Conservation (phyloP, 1,140 invertebrate genomes). For the Lerema accius region DNA sequence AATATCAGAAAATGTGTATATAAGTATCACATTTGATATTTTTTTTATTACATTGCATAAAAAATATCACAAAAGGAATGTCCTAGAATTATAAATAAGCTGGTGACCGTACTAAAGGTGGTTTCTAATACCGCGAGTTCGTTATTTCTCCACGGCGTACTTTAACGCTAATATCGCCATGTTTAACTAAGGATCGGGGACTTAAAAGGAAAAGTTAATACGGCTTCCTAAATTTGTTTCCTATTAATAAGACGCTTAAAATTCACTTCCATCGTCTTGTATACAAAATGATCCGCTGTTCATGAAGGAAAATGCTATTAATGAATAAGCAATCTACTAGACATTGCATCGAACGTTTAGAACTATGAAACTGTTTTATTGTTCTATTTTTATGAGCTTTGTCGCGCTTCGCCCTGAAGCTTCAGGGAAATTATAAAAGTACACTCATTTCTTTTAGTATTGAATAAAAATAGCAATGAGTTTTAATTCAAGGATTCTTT, state of each 20-base stretch:
- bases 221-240: neutral
- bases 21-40: no score
- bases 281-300: neutral
- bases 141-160: conserved; percentile 21
- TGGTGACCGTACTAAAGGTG: conserved; percentile 4
- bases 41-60: no score
- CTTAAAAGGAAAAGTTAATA: conserved; percentile 7
- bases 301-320: neutral
- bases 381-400: conserved; percentile 12
- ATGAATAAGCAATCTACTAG: conserved; percentile 5
- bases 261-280: neutral
- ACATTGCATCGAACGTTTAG: conserved; percentile 4
- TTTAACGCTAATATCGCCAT: conserved; percentile 20
- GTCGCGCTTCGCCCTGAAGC: conserved; percentile 1
- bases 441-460: no score
- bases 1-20: no score
- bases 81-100: neutral
- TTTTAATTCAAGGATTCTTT: no score
- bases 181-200: conserved; percentile 8
- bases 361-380: conserved; percentile 1
- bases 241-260: neutral
- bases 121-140: conserved; percentile 15
- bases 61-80: no score
- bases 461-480: no score
- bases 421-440: neutral